Evolutionary conservation across 2,888 invertebrate genomes (phyloP), one percentile per base, ranked within the genome.

Genomic region (Charanyca ferruginea): DNA sequence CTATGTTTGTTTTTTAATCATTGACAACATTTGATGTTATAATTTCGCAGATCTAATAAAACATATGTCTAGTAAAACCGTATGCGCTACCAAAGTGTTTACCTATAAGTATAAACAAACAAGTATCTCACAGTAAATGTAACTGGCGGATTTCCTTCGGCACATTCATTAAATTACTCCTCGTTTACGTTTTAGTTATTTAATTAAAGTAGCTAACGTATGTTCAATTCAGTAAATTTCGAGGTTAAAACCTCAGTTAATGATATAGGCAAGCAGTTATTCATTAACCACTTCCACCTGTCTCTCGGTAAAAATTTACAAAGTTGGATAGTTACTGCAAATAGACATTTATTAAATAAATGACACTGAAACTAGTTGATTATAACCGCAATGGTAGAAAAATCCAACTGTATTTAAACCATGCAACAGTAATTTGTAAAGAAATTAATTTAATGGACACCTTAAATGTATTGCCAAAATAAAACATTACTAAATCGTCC

Each of bases 401-500:
- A 45, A 2, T 0, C 3, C n/a, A 49, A 41, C 7, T 18, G 18
- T 38, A 23, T 44, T 51, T 5, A 51, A 51, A 16, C 28, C 25
- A 52, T 38, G 25, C 2, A 20, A 9, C 16, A 23, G 60, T 62
- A 61, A 90, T 88, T 89, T 84, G 87, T 85, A 81, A 85, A 84
- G 79, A 85, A 90, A 90, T 90, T 87, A 89, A 86, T 83, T 77
- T 77, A 86, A 84, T 72, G 81, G 84, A 84, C 83, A 41, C 61
- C 88, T 86, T 83, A 85, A 89, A 87, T 87, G 88, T 89, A 90
- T 89, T 89, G 86, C 84, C 80, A 81, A 87, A 89, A 90, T 90
- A 90, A 93, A 91, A 92, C 90, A 91, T 91, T 88, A 91, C 85
- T 83, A 88, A 90, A 92, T 91, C 86, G 86, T 87, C 90, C 86